phyloP scores from a whole-genome alignment of 2,888 invertebrate species.

The Ophonus ardosiacus region DNA sequence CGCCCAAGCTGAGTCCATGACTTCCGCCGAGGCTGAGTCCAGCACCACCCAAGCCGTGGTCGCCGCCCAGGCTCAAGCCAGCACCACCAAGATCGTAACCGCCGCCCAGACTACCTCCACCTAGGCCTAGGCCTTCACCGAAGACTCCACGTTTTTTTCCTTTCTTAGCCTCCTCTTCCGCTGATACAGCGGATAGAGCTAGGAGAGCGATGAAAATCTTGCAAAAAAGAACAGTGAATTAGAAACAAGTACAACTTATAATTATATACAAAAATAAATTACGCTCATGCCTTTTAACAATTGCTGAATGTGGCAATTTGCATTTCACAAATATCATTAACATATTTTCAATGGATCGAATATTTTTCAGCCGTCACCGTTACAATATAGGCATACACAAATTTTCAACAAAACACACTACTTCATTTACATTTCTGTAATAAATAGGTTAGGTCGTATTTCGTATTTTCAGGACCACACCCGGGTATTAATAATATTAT shows the following conservation, averaged over 20 bases:
- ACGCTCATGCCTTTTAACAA: too few relatives aligned
- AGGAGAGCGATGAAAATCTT: conserved; percentile 58
- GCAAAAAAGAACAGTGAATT: conserved; percentile 24
- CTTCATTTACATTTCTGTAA: too few relatives aligned
- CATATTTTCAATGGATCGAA: too few relatives aligned
- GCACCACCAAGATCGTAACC: conserved; percentile 27
- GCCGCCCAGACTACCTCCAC: conserved; percentile 50
- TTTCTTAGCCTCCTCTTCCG: conserved; percentile 62
- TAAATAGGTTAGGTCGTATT: too few relatives aligned
- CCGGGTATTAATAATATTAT: too few relatives aligned
- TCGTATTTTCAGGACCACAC: too few relatives aligned
- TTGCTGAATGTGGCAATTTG: too few relatives aligned
- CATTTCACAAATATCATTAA: too few relatives aligned
- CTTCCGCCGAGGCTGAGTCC: conserved; percentile 51
- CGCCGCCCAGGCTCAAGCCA: conserved; percentile 9
- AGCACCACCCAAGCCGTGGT: conserved; percentile 51
- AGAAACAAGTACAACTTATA: not conserved
- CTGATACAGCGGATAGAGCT: conserved; percentile 57
- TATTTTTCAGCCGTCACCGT: too few relatives aligned
- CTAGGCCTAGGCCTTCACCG: conserved; percentile 47
- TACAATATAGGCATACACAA: too few relatives aligned
- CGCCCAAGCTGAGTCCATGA: not conserved
- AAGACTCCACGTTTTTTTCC: conserved; percentile 56
- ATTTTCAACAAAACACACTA: too few relatives aligned
- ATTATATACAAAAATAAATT: too few relatives aligned